Evolutionary conservation across 2,797 vertebrate genomes (phyloP).

Genomic region (Mormyrus hasselquistii): DNA sequence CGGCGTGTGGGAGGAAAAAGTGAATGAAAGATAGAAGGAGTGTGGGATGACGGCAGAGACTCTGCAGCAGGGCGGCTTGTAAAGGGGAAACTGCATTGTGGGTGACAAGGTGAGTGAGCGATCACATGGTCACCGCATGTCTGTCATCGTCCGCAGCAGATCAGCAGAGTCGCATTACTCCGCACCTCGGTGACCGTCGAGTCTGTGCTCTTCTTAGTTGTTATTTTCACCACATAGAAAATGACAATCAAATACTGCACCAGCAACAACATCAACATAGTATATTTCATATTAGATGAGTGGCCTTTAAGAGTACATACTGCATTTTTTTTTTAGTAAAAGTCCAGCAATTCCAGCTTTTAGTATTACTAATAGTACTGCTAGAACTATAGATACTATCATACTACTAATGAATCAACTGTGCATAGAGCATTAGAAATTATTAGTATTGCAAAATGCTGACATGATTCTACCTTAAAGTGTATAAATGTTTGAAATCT

Average conservation of each 20-base stretch:
- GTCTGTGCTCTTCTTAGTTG: background rate
- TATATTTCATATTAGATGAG: background rate
- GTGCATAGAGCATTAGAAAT: background rate
- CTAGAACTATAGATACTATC: background rate
- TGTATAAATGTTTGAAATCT: background rate
- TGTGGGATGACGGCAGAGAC: slow-evolving; percentile 30
- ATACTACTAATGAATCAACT: background rate
- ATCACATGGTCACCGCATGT: background rate
- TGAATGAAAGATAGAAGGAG: slow-evolving; percentile 45
- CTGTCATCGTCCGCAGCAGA: background rate
- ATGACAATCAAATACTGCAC: background rate
- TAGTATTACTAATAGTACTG: background rate
- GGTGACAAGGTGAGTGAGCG: slow-evolving; percentile 12
- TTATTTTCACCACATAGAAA: background rate
- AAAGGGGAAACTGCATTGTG: slow-evolving; percentile 21
- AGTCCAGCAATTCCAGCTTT: background rate
- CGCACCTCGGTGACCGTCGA: background rate
- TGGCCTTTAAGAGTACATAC: background rate
- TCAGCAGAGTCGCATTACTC: background rate
- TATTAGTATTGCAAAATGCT: background rate
- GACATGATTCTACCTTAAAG: background rate
- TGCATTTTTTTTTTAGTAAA: background rate
- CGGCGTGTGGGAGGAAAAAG: slow-evolving; percentile 32
- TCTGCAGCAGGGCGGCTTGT: slow-evolving; percentile 36
- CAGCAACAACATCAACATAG: background rate